These are phyloP conservation scores for Boloria selene DNA, from an alignment of 2,888 invertebrate genomes.

Conservation along the genomic window DNA sequence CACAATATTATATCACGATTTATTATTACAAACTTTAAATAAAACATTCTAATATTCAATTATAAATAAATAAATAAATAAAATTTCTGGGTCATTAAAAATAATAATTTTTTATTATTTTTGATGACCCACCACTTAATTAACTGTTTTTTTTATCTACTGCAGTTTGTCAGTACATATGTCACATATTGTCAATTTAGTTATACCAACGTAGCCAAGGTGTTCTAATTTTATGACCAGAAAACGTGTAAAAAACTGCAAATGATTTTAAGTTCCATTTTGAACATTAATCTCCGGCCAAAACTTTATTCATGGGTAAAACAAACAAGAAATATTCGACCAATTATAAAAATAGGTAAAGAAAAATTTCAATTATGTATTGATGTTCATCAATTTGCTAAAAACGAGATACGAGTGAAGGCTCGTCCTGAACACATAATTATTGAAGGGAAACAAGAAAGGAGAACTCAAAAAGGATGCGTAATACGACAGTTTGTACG, in stretches of 20 bases:
- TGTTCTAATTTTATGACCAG: background rate
- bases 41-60: no score
- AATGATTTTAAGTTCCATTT: slow-evolving; percentile 46
- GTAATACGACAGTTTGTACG: slow-evolving; percentile 59
- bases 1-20: no score
- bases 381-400: slow-evolving; percentile 59
- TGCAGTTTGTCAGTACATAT: background rate
- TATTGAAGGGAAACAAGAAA: slow-evolving; percentile 72
- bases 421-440: slow-evolving; percentile 62
- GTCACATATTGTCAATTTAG: background rate
- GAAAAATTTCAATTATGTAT: slow-evolving; percentile 64
- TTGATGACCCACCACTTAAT: no score
- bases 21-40: no score
- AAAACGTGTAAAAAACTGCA: slow-evolving; percentile 8
- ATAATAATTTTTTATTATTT: no score
- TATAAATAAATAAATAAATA: no score
- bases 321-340: slow-evolving; percentile 51
- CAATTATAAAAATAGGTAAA: slow-evolving; percentile 57
- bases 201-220: background rate
- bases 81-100: no score
- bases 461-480: slow-evolving; percentile 54
- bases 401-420: slow-evolving; percentile 66
- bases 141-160: background rate
- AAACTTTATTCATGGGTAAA: slow-evolving; percentile 44
- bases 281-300: slow-evolving; percentile 42